Evolutionary conservation across 2,888 invertebrate genomes (phyloP), one percentile per base, ranked within the genome.

Genomic region (Hipparchia semele): DNA sequence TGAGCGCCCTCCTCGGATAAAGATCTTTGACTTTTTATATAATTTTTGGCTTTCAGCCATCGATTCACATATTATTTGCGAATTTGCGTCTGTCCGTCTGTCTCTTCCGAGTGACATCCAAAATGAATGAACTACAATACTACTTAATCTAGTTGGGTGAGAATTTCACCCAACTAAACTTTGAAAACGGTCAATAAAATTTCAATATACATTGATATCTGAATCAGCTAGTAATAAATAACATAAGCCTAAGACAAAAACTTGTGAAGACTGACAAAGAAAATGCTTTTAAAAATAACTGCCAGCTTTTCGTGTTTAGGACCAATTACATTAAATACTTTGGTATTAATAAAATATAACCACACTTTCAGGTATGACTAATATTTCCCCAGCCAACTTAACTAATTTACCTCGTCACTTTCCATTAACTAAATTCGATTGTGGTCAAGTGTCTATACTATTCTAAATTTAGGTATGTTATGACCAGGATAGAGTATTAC

Each of bases 401-500:
- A 62, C n/a, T 46, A 62, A 61, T 45, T 45, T 45, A 46, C 46
- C 46, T 46, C 62, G 62, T 46, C 46, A 46, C 45, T 49, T 62
- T 46, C 62, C 62, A 62, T 46, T 46, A 62, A 46, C n/a, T 61
- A 61, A 46, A 3, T 62, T 62, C 45, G 6, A 46, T 62, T 62
- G 62, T 8, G 46, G 45, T 62, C 46, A 62, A 13, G 46, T n/a
- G 2, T 59, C 2, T 39, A 2, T 61, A 23, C 13, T 12, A 45
- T 45, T 39, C 10, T 39, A 60, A 46, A 49, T 33, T 12, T 61
- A 39, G 12, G 6, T 6, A 45, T 60, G 12, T 45, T 10, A 6
- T 10, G 45, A n/a, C 60, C 45, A n/a, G n/a, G 45, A 61, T 7
- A 5, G n/a, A 45, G 33, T 33, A 9, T 61, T 61, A 61, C 3